Evolutionary conservation across 92 coral and sea anemone genomes (phyloP), one percentile per base, ranked within the genome.

Genomic region (Epizoanthus scotinus): DNA sequence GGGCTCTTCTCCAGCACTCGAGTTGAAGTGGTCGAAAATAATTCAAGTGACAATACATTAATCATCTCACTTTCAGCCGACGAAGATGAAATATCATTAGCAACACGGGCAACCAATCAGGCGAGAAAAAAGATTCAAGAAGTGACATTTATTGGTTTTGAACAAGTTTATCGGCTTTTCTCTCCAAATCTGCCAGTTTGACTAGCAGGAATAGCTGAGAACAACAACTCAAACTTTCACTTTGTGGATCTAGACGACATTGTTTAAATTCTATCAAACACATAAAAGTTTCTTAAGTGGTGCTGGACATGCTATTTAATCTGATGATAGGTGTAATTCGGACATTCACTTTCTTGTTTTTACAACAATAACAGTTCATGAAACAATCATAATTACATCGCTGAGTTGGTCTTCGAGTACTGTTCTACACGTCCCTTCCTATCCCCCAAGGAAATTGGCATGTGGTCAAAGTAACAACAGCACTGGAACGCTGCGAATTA

Each of bases 81-180:
- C 19, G 55, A 42, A 71, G 27, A 7, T 13, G 55, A 40, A 70
- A 50, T 50, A n/a, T 71, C 78, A 71, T 71, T 71, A 71, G 61
- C 20, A 50, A 53, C 60, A 71, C 78, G 55, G 31, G 52, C 61
- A 71, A 25, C 78, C 78, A 71, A 71, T 71, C 78, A 71, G 78
- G 62, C 78, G 78, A 71, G 57, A 26, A 71, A 71, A 70, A 71
- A 24, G 40, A 17, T 50, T 71, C 77, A 71, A 71, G 77, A 71
- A 71, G 60, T 71, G 78, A 71, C 78, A 53, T 71, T 53, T 71
- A 71, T 71, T 71, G 62, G 36, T 71, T 19, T 28, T 71, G 27
- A 71, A 71, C 63, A 1, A 19, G 44, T 71, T 71, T 17, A 53
- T 28, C 31, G 40, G 29, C 38, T 71, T 71, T 70, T 71, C 60